Evolutionary conservation across 1,140 invertebrate genomes (phyloP), one percentile per base, ranked within the genome.

Genomic region (Calephelis virginiensis): DNA sequence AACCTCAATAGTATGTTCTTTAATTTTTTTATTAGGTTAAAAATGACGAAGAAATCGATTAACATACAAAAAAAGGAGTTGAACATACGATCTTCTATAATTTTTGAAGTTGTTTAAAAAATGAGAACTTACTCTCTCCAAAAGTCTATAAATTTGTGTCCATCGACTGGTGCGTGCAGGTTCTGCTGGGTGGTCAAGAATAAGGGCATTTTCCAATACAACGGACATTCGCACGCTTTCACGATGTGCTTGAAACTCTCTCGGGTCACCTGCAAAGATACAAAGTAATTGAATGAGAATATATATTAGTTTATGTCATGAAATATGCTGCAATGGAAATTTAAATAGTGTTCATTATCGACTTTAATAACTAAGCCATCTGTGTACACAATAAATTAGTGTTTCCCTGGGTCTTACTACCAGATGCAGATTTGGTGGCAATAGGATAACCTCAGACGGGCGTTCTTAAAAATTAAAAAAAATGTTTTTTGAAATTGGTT

Each of bases 151-250:
- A 98, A 98, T 73, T 94, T 94, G 80, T 96, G 95, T 76, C 95
- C 93, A 86, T 96, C 93, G 61, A 98, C 94, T 64, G 93, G 93
- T 59, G 94, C 90, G 61, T 92, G 84, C 6, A 92, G 85, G 72
- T 83, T 91, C 65, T 94, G 79, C 93, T 94, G 96, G 64, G 95
- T 95, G 12, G 97, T 96, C 66, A 96, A 93, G 92, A 98, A 98
- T 67, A 99, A 92, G 64, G 97, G 96, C 80, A 96, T 95, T 86
- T 99, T 99, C 98, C 98, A 99, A 89, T 99, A 99, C 46, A 98
- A 92, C 14, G 98, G 97, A 74, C 96, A 93, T 75, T 96, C 95
- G 85, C 95, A 96, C 60, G 95, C 94, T 90, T 94, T 93, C 7
- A 94, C 92, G 72, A 94, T 93, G 70, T 93, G 90, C 46, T 92